Conservation (phyloP, 2,888 invertebrate species). For the Pandemis corylana region DNA sequence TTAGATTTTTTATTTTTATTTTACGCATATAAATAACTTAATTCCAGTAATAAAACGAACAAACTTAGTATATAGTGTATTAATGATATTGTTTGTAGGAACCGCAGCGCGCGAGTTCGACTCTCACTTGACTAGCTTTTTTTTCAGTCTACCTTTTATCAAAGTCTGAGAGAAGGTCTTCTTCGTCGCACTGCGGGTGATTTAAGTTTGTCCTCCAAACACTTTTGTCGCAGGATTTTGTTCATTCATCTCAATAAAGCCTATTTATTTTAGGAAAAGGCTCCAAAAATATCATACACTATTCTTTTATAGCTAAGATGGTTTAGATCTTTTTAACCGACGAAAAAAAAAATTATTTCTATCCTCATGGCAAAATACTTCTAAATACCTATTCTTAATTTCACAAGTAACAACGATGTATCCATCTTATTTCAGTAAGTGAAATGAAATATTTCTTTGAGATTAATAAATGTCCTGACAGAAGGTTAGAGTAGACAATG, state of each 20-base stretch:
- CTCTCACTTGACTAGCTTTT: neutral
- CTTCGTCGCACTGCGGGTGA: slow-evolving; percentile 29
- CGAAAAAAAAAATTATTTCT: no score
- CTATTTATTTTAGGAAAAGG: neutral
- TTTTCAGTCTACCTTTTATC: neutral
- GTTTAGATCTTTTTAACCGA: no score
- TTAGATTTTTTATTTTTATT: no score
- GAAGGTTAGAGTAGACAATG: slow-evolving; percentile 7
- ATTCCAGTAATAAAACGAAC: no score
- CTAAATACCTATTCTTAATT: neutral
- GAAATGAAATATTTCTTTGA: no score
- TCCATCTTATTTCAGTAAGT: no score
- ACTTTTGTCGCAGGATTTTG: neutral
- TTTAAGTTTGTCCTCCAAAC: slow-evolving; percentile 20
- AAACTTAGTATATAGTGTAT: no score
- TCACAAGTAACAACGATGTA: neutral
- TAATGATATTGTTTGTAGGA: no score
- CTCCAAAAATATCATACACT: neutral
- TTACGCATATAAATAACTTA: no score
- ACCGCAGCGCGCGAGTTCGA: no score
- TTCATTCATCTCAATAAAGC: neutral
- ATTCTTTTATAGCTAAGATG: neutral
- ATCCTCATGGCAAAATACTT: neutral
- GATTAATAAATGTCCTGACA: neutral
- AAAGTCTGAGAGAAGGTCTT: neutral